Base-by-base conservation (phyloP, 2,113 vertebrate genomes). In the Hucho hucho region DNA sequence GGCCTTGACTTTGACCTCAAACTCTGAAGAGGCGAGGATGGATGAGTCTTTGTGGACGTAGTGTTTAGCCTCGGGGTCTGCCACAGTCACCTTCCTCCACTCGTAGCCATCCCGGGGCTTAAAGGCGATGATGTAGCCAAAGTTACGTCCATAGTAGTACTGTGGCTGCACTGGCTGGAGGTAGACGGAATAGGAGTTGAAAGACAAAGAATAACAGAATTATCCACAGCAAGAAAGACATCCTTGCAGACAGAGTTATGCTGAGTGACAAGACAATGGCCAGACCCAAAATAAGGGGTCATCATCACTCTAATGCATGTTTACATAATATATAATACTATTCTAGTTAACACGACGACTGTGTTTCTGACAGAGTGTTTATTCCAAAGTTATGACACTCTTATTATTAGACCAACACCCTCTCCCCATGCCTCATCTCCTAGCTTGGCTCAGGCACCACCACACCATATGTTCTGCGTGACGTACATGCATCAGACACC, bases 121-220 rank as follows among this genome's bases (percentile, higher is more conserved):
- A 88, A 99, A 99, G 47, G 96, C 95, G 76, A 99, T 93, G 26
- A 98, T 95, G 83, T 99, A 99, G 80, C 97, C 97, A 81, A 98
- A 99, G 79, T 95, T 93, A 63, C 93, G 93, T 22, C 97, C 98
- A 5, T 95, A 98, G 87, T 96, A 95, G 87, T 99, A 98, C 90
- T 97, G 94, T 64, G 95, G 94, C 80, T 96, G 93, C 75, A 99
- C 94, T 65, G 98, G 97, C 98, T 99, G 63, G 4, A 20, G 61
- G 69, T 4, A 69, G 12, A 29, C 11, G 14, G 64, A 74, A 72
- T 29, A 24, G 6, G 11, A 20, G 2, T 12, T 61, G 12, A 22
- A 22, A 6, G 12, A 61, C 5, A 3, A 6, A 61, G 18, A 22
- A 22, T 18, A 22, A 22, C n/a, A 61, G 58, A 61, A 24, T 24